Evolutionary conservation across 92 coral and sea anemone species (phyloP).

Genomic region (Phenganax subtilis): DNA sequence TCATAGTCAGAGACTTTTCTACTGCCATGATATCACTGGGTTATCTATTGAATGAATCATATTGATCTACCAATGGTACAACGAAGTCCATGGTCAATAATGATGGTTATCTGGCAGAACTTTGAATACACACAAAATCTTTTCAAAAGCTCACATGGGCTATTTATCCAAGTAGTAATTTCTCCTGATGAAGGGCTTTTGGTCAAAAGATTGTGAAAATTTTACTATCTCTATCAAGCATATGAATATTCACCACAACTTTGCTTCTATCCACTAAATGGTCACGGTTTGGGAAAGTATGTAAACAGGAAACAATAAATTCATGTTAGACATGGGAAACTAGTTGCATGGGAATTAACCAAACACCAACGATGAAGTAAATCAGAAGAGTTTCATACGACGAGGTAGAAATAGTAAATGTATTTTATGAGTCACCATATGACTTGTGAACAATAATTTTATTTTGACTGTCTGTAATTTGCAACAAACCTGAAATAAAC

Average conservation of each 20-base stretch:
- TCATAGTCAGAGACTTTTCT: no score
- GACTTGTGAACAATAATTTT: slow-evolving; percentile 1
- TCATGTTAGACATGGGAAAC: not conserved
- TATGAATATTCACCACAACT: not conserved
- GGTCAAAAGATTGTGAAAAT: no score
- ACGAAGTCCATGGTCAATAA: no score
- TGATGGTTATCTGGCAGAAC: no score
- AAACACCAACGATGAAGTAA: not conserved
- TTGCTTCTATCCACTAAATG: not conserved
- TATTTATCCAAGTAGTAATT: no score
- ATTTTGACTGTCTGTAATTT: slow-evolving; percentile 7
- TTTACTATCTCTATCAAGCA: no score
- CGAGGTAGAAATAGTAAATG: not conserved
- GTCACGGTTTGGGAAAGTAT: not conserved
- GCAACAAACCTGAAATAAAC: slow-evolving; percentile 80
- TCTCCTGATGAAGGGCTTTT: no score
- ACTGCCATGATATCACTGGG: no score
- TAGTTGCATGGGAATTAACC: not conserved
- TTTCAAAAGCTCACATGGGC: no score
- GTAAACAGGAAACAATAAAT: slow-evolving; percentile 10
- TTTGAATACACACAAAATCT: no score
- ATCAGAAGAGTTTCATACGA: not conserved
- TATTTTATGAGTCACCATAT: not conserved
- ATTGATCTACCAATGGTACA: no score
- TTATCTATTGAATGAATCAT: no score